Base-by-base conservation (phyloP, 2,888 invertebrate species). In the Drosophila anceps region DNA sequence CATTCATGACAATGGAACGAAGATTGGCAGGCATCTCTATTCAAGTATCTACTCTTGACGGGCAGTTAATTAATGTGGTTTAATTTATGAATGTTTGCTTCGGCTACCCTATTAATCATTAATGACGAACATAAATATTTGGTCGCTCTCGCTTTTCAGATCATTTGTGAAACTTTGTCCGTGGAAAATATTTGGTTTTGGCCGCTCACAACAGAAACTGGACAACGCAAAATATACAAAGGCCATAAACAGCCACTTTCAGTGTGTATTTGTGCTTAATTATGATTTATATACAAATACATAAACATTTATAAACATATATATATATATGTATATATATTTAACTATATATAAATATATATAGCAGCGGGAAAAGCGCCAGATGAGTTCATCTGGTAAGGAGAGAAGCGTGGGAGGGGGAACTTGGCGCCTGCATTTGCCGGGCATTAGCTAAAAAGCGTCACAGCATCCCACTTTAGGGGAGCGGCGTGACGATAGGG, bases 111-210 rank as follows among this genome's bases (percentile, higher is more conserved):
- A 82, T 82, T 81, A 82, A 82, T 82, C 82, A 82, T 82, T 82
- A 82, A 81, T 79, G 81, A 74, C 77, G 79, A 81, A 82, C 79
- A 82, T 82, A 82, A 81, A 81, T 81, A 82, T 81, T 82, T 82
- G 82, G 73, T 69, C 54, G 74, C 74, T 67, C 69, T 70, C 74
- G 67, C 72, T 70, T 76, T 69, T 72, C 73, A 63, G 76, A 79
- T 79, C 82, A 76, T 74, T 78, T 69, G 69, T 33, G 71, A 73
- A 81, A 81, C 53, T 81, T 79, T 79, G 59, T 35, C 65, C 59
- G 73, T 55, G 31, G 24, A 43, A 61, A 55, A 51, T 63, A 43
- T 59, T 65, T 55, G 70, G 70, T 31, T 27, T 27, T 39, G 54
- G 60, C 35, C 50, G 50, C 20, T 20, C 24, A 24, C 33, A 63